A percentile compares a stretch with the other conserved stretches of the same genome.
phyloP scores from a whole-genome alignment of 1,140 invertebrate genomes.

The Phortica variegata region DNA sequence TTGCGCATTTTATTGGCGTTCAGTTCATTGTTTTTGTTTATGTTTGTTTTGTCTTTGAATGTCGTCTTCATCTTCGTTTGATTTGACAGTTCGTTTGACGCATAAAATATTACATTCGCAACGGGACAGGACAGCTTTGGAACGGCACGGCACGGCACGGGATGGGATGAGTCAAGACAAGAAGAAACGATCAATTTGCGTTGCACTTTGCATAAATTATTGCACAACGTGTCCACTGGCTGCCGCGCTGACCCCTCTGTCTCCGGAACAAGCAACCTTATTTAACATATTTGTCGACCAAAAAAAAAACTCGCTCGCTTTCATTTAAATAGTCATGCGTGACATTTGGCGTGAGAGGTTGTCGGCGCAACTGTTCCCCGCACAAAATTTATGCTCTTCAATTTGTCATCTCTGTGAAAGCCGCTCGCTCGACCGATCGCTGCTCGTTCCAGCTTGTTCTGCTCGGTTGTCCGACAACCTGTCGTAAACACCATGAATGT shows the following conservation, averaged over 20 bases:
- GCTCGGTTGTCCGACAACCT: not conserved
- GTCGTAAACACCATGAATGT: no score
- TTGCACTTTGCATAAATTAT: conserved; percentile 22
- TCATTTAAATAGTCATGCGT: conserved; percentile 13
- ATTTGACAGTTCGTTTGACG: conserved; percentile 20
- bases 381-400: conserved; percentile 31
- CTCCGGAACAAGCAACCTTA: no score
- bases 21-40: not conserved
- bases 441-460: conserved; percentile 6
- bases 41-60: conserved; percentile 9
- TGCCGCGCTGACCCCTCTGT: conserved; percentile 13
- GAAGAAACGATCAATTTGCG: no score
- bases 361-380: conserved; percentile 22
- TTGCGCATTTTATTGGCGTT: not conserved
- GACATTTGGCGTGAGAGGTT: conserved; percentile 15
- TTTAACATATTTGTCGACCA: conserved; percentile 38
- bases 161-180: no score
- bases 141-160: no score
- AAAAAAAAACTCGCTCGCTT: not conserved
- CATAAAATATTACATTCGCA: conserved; percentile 33
- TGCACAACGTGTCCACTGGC: conserved; percentile 1
- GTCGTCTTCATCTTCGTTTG: conserved; percentile 10
- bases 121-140: conserved; percentile 6
- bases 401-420: conserved; percentile 44
- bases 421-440: conserved; percentile 4